Conservation (phyloP, 2,797 vertebrate genomes). For the Ctenochaetus hawaiiensis region DNA sequence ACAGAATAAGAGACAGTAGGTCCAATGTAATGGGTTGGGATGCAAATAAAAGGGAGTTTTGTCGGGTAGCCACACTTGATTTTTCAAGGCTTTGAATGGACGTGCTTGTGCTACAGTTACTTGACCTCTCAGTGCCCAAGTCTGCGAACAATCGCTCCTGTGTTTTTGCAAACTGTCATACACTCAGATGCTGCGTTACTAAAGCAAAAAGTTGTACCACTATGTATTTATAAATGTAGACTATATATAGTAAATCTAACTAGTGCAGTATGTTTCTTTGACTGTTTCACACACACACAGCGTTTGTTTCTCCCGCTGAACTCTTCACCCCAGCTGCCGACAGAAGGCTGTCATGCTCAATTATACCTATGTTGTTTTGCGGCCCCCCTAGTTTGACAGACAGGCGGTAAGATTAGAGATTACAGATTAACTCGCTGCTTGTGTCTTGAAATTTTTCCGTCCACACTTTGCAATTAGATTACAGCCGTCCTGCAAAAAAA, state of each 20-base stretch:
- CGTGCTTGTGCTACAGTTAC: slow-evolving; percentile 71
- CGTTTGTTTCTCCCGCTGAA: slow-evolving; percentile 62
- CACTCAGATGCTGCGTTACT: slow-evolving; percentile 52
- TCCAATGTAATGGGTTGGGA: slow-evolving; percentile 59
- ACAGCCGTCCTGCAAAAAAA: slow-evolving; percentile 37
- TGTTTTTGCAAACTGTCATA: slow-evolving; percentile 64
- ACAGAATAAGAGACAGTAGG: slow-evolving; percentile 63
- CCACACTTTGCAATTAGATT: slow-evolving; percentile 69
- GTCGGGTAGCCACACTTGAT: slow-evolving; percentile 70
- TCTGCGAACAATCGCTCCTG: slow-evolving; percentile 59
- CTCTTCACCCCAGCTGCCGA: slow-evolving; percentile 75
- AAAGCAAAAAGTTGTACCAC: slow-evolving; percentile 42
- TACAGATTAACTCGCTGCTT: slow-evolving; percentile 65
- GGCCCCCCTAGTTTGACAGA: slow-evolving; percentile 72
- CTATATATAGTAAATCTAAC: slow-evolving; percentile 50
- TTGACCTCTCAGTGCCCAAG: slow-evolving; percentile 65
- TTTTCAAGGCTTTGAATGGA: slow-evolving; percentile 75
- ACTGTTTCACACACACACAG: slow-evolving; percentile 30
- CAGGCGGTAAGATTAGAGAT: slow-evolving; percentile 75
- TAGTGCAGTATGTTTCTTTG: slow-evolving; percentile 27
- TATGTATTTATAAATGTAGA: slow-evolving; percentile 42
- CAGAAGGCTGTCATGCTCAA: slow-evolving; percentile 72
- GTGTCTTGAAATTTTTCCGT: slow-evolving; percentile 50
- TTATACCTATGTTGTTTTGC: slow-evolving; percentile 74
- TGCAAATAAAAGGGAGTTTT: slow-evolving; percentile 68